Percentiles rank a stretch among this genome's conserved stretches.
phyloP scores from a whole-genome alignment of 1,140 invertebrate genomes.

The Laodelphax striatellus region DNA sequence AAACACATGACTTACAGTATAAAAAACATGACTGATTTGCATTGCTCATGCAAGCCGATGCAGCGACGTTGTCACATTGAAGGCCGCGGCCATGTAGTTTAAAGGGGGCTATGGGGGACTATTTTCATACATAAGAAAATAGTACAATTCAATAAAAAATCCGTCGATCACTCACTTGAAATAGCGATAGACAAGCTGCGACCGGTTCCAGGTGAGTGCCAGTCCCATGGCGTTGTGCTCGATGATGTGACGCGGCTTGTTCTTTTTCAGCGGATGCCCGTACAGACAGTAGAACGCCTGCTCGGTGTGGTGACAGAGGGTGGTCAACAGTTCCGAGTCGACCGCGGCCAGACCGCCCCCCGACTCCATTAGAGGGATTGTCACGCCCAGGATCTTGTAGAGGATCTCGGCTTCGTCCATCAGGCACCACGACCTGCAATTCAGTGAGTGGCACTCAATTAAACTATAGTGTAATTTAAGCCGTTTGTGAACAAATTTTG shows the following conservation, averaged over 20 bases:
- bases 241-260: slow-evolving; percentile 46
- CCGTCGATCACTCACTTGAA: slow-evolving; percentile 41
- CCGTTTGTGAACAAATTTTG: too few species aligned
- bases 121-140: too few species aligned
- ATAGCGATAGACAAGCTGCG: slow-evolving; percentile 69
- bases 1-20: too few species aligned
- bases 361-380: slow-evolving; percentile 47
- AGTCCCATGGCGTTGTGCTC: slow-evolving; percentile 67
- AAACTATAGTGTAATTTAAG: too few species aligned
- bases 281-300: slow-evolving; percentile 85
- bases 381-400: slow-evolving; percentile 59
- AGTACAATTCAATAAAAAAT: too few species aligned
- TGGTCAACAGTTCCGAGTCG: slow-evolving; percentile 36
- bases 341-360: too few species aligned
- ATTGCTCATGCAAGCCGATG: too few species aligned
- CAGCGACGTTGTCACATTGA: too few species aligned
- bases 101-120: too few species aligned
- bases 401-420: slow-evolving; percentile 62
- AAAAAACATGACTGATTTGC: too few species aligned
- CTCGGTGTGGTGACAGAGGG: slow-evolving; percentile 60
- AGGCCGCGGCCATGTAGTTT: too few species aligned
- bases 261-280: slow-evolving; percentile 69
- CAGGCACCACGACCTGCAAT: slow-evolving; percentile 54
- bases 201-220: slow-evolving; percentile 63
- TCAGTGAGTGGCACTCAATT: too few species aligned